Evolutionary conservation across 2,888 invertebrate species (phyloP), one percentile per base, ranked within the genome.

Genomic region (Diarsia brunnea): DNA sequence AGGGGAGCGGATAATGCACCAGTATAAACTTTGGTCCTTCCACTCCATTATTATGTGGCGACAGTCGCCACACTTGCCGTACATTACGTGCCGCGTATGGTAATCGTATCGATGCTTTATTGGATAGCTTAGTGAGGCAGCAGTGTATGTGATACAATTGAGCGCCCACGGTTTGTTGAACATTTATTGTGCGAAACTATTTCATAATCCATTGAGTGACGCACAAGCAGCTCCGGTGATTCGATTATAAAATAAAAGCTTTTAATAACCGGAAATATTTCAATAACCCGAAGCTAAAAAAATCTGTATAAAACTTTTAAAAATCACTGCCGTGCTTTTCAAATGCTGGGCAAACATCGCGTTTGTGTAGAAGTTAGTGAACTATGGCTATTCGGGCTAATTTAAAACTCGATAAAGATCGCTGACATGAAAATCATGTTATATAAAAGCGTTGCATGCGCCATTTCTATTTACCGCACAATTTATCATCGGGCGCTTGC

Each of bases 1-100:
- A 73, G 64, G 43, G 82, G 78, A 61, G 70, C 73, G 85, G 86
- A 88, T 90, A 90, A 90, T 90, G 90, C 90, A 90, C 89, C 89
- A 83, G 91, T 86, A 87, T 90, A 90, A 90, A 89, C 88, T 90
- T 89, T 87, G 87, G 72, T 86, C 84, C 86, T 88, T 83, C 77
- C 71, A 84, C 81, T 85, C 79, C 74, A 84, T 85, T 88, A 87
- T 82, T 83, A 83, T 79, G 88, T 84, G 87, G 84, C 78, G 78
- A 88, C 81, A 79, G 78, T 85, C 81, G 71, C 81, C 78, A 75
- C 77, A 76, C 77, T 87, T 74, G 75, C 75, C 70, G 83, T 75
- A 77, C 81, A 83, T 80, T 83, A 83, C 81, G 73, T 77, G 81
- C 81, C 58, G 75, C 67, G 87, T 81, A 88, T 87, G 88, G 78